These are phyloP conservation scores for Trachurus trachurus DNA, from an alignment of 2,797 vertebrate species.

Conservation along the genomic window DNA sequence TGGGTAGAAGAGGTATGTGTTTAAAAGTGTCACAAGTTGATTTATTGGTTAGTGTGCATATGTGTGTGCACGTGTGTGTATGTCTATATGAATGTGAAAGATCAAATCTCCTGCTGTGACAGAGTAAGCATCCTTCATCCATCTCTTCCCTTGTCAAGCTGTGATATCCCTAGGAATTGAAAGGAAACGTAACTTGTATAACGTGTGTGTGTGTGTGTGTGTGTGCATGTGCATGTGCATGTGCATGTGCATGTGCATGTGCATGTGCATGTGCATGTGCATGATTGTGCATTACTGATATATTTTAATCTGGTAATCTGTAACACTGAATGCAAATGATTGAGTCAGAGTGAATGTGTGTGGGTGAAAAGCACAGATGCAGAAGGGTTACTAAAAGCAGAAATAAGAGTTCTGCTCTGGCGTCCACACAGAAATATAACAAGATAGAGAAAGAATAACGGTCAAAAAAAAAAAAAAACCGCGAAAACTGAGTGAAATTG, in stretches of 20 bases:
- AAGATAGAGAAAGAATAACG: conserved; percentile 5
- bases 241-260: too few species aligned
- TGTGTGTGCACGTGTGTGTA: not conserved
- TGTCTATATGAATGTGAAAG: not conserved
- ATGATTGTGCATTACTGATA: not conserved
- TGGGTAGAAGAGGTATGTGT: not conserved
- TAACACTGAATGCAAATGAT: too few species aligned
- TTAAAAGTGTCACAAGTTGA: conserved; percentile 1
- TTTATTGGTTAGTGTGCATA: not conserved
- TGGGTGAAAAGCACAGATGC: not conserved
- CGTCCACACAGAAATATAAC: conserved; percentile 5
- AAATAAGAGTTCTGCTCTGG: not conserved
- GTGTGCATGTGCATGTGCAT: too few species aligned
- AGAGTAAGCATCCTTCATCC: conserved; percentile 2
- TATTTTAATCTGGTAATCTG: conserved; percentile 2
- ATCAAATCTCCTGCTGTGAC: conserved; percentile 7
- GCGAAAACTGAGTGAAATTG: not conserved
- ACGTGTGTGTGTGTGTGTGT: too few species aligned
- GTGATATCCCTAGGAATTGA: not conserved
- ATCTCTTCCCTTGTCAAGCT: not conserved
- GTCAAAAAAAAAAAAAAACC: not conserved
- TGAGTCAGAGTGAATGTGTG: not conserved
- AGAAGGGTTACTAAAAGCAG: not conserved
- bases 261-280: too few species aligned
- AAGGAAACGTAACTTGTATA: not conserved